Percentiles rank a stretch among this genome's conserved stretches.
Conservation (phyloP, 2,888 invertebrate species). For the Phortica magna region DNA sequence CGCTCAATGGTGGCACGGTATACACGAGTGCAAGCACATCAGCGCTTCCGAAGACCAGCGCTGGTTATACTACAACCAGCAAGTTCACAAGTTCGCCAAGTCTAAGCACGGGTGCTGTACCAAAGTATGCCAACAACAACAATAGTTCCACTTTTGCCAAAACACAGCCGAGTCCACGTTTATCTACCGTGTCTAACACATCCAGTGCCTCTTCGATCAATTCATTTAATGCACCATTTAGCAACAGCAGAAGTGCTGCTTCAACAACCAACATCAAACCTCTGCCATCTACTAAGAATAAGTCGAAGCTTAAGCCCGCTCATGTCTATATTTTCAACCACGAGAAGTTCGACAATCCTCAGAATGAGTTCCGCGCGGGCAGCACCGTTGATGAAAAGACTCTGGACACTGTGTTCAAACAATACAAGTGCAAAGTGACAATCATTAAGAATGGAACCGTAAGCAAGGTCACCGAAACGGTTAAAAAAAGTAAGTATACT, state of each 20-base stretch:
- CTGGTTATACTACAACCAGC: constrained; percentile 24
- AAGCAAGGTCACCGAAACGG: constrained; percentile 58
- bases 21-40: constrained; percentile 10
- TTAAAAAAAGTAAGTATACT: constrained; percentile 74
- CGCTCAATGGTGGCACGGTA: background rate
- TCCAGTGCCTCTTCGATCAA: background rate
- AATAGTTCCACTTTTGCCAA: background rate
- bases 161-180: constrained; percentile 12
- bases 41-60: background rate
- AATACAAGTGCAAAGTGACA: constrained; percentile 67
- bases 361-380: constrained; percentile 67
- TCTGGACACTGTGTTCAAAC: constrained; percentile 63
- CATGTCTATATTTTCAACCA: constrained; percentile 74
- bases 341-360: constrained; percentile 68
- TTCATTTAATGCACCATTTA: background rate
- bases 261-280: background rate
- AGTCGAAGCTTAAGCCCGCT: constrained; percentile 67
- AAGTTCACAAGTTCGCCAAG: constrained; percentile 28
- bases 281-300: background rate
- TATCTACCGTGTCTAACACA: background rate
- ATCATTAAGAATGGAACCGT: constrained; percentile 68
- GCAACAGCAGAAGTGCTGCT: background rate
- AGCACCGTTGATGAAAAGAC: constrained; percentile 70
- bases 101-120: constrained; percentile 45
- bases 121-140: constrained; percentile 18